These are phyloP conservation scores for Pseudococcus jackbeardsleyi DNA, from an alignment of 2,888 invertebrate species.

Conservation along the genomic window DNA sequence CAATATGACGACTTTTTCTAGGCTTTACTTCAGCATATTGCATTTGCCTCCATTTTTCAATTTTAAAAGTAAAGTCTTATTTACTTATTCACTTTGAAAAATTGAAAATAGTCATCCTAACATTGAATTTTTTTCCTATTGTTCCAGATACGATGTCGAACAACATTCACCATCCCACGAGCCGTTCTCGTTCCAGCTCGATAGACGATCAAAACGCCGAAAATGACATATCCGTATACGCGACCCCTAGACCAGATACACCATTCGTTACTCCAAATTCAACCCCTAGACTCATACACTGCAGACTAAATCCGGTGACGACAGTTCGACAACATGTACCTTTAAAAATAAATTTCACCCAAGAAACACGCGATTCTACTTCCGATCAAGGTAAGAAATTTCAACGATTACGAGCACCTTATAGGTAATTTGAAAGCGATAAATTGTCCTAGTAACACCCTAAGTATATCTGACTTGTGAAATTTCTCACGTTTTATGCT, in stretches of 20 bases:
- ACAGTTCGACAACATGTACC: conserved; percentile 53
- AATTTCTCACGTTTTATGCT: not conserved
- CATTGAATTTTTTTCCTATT: not conserved
- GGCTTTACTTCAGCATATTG: too few relatives aligned
- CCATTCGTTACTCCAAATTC: conserved; percentile 45
- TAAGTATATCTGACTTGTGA: not conserved
- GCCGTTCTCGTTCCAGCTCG: not conserved
- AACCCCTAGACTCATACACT: conserved; percentile 40
- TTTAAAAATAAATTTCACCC: conserved; percentile 5
- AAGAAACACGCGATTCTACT: not conserved
- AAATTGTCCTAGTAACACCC: conserved; percentile 2
- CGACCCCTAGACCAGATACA: conserved; percentile 37
- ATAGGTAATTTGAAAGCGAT: not conserved
- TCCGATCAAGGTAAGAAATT: conserved; percentile 38
- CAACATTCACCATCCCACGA: not conserved
- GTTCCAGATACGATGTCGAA: conserved; percentile 11
- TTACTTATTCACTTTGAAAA: too few relatives aligned
- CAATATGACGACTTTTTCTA: too few relatives aligned
- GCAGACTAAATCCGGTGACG: conserved; percentile 57
- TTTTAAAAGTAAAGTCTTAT: too few relatives aligned
- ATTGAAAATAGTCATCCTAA: too few relatives aligned
- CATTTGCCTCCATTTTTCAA: too few relatives aligned
- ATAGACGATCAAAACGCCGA: not conserved
- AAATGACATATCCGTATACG: conserved; percentile 18
- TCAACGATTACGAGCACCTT: not conserved